Evolutionary conservation across 1,140 invertebrate genomes (phyloP), one percentile per base, ranked within the genome.

Genomic region (Augochlora pura): DNA sequence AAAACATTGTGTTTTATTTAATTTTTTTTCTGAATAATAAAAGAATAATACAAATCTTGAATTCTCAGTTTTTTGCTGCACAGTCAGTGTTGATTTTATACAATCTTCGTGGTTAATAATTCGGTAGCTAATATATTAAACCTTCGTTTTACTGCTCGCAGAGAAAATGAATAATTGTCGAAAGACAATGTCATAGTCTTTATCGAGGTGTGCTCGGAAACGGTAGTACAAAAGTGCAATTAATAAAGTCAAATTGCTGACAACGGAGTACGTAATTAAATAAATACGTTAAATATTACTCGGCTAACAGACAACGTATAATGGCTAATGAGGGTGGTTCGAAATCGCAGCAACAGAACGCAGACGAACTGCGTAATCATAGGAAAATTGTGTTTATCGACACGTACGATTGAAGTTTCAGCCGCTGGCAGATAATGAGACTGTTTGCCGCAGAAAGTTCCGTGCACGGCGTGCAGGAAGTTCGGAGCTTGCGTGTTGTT

Each of bases 391-490:
- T 77, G 67, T 57, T 57, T 69, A 72, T 78, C 60, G 67, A 64
- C 60, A 27, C 38, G 49, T 57, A 39, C 23, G 6, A 7, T 25
- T 23, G n/a, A 73, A 57, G 1, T 27, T 49, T 14, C 39, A 25
- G 6, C 38, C n/a, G 62, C 27, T 49, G 52, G 4, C 62, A 16
- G 66, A 66, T 79, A 79, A 64, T 23, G 23, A 52, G 23, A 72
- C 21, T 60, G 32, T 65, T 78, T 65, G 72, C 65, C 73, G 23
- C 46, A 49, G 21, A 7, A 57, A 79, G 62, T 73, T 54, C 46
- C 38, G 59, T 10, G 9, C 39, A 42, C 39, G 42, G 64, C n/a
- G 18, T 52, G 18, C n/a, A n/a, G 21, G 8, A 21, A n/a, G 21
- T 57, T 21, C 21, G 7, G 54, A n/a, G 21, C 21, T n/a, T 7